Evolutionary conservation across 2,113 vertebrate species (phyloP), one percentile per base, ranked within the genome.

Genomic region (Atherinomorus stipes): DNA sequence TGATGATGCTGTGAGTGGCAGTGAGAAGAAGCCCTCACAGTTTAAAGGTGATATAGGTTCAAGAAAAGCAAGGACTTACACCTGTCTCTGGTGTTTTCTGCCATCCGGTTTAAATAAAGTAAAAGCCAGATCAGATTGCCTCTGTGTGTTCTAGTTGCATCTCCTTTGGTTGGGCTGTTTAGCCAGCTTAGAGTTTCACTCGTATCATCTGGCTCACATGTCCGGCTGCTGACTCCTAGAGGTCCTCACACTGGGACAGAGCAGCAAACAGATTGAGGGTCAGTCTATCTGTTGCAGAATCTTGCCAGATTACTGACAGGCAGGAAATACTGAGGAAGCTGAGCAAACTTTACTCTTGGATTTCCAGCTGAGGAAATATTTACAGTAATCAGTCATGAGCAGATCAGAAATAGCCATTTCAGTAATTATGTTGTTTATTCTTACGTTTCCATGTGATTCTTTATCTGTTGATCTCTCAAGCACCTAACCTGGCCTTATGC

Each of bases 151-250:
- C 63, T 11, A 22, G 71, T 80, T 80, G 61, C 74, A 77, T 81
- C 71, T 80, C 63, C 63, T 34, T 60, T 73, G 60, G 60, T 83
- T 82, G 34, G 58, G 62, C 73, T 83, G 72, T 72, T 87, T 68
- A 50, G 62, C 75, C 72, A 80, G 86, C 76, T 85, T 90, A 76
- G 79, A 77, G 88, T 94, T 92, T 93, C 92, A 89, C 67, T 76
- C 85, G 89, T 91, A 91, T 93, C 90, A 77, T 73, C 61, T 40
- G 65, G 72, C 81, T 91, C 90, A 83, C 83, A 81, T 91, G 85
- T 90, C 89, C 58, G 19, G 51, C 60, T 71, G 80, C 77, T 31
- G 67, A 63, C 72, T 80, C 75, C 74, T 69, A 37, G 64, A 72
- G 76, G 62, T 79, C 56, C 58, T 50, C 28, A 54, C 11, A 8